Evolutionary conservation across 1,140 invertebrate species (phyloP), one percentile per base, ranked within the genome.

Genomic region (Temnothorax curvispinosus): DNA sequence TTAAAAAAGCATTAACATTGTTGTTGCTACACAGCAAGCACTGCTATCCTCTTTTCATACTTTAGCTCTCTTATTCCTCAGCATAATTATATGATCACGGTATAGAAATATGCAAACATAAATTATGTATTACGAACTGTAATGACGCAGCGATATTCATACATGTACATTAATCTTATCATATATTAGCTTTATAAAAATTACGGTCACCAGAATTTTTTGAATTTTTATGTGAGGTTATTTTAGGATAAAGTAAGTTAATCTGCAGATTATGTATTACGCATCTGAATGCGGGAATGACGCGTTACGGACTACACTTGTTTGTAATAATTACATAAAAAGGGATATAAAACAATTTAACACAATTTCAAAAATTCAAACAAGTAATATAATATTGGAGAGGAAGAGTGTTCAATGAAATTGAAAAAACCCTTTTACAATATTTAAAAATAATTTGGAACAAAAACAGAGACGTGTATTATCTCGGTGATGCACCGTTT

Each of bases 1-100:
- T 72, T 71, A 82, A 69, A 76, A 72, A 87, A 44, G 47, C 77
- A 76, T 78, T 81, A 81, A 86, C 41, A 71, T 65, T 80, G 72
- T 78, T 77, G 74, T 32, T 77, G 74, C 41, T 44, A 27, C 27
- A 50, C 41, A 13, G 35, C 82, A 35, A 77, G 82, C 74, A 44
- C 18, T 21, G 41, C 41, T 27, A 74, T 74, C 8, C 69, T 58
- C 56, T 60, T 60, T 74, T 74, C 69, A 75, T 75, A 75, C 44
- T 75, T 84, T 74, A 74, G 47, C 54, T 62, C 54, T 60, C 44
- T 47, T 41, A 74, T 60, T 84, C 21, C 65, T 1, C 27, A 18
- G 38, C 38, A 81, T 81, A 81, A 81, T 81, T 67, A 44, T 32
- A 52, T 38, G 38, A 81, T 81, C 78, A 69, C 54, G 38, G 52